Evolutionary conservation across 2,113 vertebrate species (phyloP).

Genomic region (Triplophysa tibetana): DNA sequence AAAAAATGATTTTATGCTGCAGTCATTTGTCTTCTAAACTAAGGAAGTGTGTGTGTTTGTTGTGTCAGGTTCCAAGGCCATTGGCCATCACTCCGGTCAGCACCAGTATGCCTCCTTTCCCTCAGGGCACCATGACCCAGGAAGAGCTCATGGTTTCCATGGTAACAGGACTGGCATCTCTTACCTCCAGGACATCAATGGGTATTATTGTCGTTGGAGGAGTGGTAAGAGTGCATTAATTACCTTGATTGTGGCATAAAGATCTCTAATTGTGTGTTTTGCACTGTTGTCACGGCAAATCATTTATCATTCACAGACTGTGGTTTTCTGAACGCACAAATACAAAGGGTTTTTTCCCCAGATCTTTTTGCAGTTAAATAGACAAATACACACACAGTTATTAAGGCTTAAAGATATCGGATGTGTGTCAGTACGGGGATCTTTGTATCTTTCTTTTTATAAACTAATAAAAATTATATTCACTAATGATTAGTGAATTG

Average conservation of each 20-base stretch:
- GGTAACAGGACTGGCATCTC: conserved; percentile 94
- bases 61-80: conserved; percentile 82
- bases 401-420: too few relatives aligned
- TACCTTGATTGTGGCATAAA: background rate
- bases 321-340: too few relatives aligned
- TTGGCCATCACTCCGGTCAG: conserved; percentile 91
- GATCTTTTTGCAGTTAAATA: too few relatives aligned
- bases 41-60: conserved; percentile 4
- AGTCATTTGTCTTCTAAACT: background rate
- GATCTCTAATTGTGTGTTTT: too few relatives aligned
- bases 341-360: too few relatives aligned
- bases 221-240: conserved; percentile 79
- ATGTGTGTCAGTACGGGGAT: too few relatives aligned
- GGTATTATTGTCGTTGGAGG: conserved; percentile 94
- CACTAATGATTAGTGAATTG: background rate
- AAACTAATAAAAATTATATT: too few relatives aligned
- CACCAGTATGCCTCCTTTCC: conserved; percentile 90
- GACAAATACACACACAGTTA: too few relatives aligned
- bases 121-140: conserved; percentile 91
- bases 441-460: too few relatives aligned
- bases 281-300: too few relatives aligned
- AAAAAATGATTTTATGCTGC: background rate
- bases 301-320: too few relatives aligned
- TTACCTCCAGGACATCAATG: conserved; percentile 97
- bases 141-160: conserved; percentile 99